Evolutionary conservation across 1,140 invertebrate species (phyloP).

Genomic region (Trichogramma pretiosum): DNA sequence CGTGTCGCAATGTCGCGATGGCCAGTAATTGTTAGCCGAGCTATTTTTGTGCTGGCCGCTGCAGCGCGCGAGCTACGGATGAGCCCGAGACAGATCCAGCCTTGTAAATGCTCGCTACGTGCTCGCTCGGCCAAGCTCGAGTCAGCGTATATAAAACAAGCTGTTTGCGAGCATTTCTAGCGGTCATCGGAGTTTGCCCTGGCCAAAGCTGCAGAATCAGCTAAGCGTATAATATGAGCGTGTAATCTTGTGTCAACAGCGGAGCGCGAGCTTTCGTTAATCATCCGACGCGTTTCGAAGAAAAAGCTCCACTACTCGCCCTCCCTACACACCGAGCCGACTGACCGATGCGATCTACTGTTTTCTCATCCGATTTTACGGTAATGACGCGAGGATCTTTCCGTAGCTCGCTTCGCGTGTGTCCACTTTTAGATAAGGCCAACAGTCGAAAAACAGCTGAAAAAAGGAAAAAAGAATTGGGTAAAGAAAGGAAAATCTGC

Average conservation of each 20-base stretch:
- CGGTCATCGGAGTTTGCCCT: conserved; percentile 23
- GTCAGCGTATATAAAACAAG: conserved; percentile 46
- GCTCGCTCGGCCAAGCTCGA: conserved; percentile 33
- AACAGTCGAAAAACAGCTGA: no score
- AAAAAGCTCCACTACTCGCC: no score
- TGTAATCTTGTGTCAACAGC: conserved; percentile 39
- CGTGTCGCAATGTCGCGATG: no score
- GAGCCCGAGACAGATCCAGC: conserved; percentile 20
- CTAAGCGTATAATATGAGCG: conserved; percentile 16
- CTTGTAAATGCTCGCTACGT: conserved; percentile 40
- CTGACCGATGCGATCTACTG: no score
- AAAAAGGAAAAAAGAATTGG: no score
- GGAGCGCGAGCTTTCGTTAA: conserved; percentile 21
- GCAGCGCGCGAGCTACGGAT: no score
- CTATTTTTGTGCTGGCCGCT: no score
- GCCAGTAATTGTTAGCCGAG: no score
- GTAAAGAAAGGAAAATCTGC: no score
- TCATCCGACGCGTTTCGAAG: conserved; percentile 3
- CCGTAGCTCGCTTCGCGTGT: background rate
- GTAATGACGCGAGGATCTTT: no score
- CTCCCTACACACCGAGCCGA: no score
- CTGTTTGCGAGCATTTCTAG: conserved; percentile 21
- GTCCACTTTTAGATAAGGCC: no score
- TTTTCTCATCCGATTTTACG: conserved; percentile 9
- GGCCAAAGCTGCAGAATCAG: conserved; percentile 33